These are phyloP conservation scores for Eurystomus glaucurus DNA, from an alignment of 2,797 vertebrate genomes.

Conservation along the genomic window DNA sequence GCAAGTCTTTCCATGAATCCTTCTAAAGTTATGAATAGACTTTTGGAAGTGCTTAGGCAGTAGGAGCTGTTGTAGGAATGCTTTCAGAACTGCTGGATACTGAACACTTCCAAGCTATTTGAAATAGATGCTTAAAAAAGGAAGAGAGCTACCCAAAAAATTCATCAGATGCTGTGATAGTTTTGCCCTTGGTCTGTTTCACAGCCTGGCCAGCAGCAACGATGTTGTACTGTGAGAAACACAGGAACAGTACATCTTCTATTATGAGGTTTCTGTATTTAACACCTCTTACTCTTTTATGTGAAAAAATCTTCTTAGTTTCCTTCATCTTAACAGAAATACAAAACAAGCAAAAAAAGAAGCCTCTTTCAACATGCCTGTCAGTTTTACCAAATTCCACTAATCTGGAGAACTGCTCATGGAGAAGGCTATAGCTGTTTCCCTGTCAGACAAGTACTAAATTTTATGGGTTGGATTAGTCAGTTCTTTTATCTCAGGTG, in stretches of 20 bases:
- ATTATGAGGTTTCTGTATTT: neutral
- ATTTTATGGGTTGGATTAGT: neutral
- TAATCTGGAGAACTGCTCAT: neutral
- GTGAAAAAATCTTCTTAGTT: neutral
- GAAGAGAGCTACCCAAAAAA: neutral
- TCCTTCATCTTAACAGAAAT: neutral
- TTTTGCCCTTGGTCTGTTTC: neutral
- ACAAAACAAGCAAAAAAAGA: neutral
- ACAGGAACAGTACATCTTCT: neutral
- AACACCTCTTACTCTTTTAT: neutral
- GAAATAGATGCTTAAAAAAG: neutral
- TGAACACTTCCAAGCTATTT: neutral
- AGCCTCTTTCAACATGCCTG: neutral
- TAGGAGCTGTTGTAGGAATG: neutral
- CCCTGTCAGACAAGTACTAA: neutral
- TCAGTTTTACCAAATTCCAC: neutral
- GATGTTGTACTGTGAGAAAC: neutral
- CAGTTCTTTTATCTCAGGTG: neutral
- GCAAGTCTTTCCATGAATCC: neutral
- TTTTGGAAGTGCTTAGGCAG: neutral
- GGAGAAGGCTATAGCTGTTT: neutral
- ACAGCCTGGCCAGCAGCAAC: neutral
- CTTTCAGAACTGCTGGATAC: neutral
- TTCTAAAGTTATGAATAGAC: neutral
- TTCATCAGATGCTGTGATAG: neutral